Base-by-base conservation (phyloP, 2,113 vertebrate genomes). In the Stictonetta naevosa region DNA sequence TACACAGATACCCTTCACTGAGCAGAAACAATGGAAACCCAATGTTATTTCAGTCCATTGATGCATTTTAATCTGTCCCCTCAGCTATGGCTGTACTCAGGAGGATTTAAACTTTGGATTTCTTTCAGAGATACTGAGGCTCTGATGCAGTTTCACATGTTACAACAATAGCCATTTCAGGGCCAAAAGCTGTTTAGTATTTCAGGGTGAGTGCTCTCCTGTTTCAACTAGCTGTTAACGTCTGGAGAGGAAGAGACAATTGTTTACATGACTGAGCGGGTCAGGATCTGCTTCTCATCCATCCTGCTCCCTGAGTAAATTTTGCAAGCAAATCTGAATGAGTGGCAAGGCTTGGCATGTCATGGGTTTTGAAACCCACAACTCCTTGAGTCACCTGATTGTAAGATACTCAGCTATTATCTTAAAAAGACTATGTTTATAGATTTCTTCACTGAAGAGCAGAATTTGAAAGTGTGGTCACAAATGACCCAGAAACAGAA, bases 221-320 rank as follows among this genome's bases (percentile, higher is more conserved):
- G 0, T 86, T 88, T 80, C 64, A 76, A 55, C 19, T 10, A n/a
- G 29, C 29, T 76, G 21, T 55, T 59, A 31, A 52, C 42, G 58
- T 77, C 76, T 91, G 44, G 53, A 93, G 42, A 58, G 55, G 74
- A 75, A 58, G 52, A 78, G 28, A 31, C 31, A 7, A 19, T 75
- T 82, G 38, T 60, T 87, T 62, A 46, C 42, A 50, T 15, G 36
- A 62, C 29, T 74, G 87, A 68, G 48, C 36, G 33, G 53, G 66
- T 86, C 63, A 74, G 63, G n/a, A 90, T 85, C 72, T 86, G 86
- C 23, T 82, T 95, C 67, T 91, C 19, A 69, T 87, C 53, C 67
- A 56, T 68, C 59, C 31, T 67, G 42, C 5, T 6, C 17, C 15
- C 29, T 14, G 13, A 86, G 26, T 34, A 38, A 22, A 58, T 93